Evolutionary conservation across 2,797 vertebrate species (phyloP), one percentile per base, ranked within the genome.

Genomic region (Enteromius fasciolatus): DNA sequence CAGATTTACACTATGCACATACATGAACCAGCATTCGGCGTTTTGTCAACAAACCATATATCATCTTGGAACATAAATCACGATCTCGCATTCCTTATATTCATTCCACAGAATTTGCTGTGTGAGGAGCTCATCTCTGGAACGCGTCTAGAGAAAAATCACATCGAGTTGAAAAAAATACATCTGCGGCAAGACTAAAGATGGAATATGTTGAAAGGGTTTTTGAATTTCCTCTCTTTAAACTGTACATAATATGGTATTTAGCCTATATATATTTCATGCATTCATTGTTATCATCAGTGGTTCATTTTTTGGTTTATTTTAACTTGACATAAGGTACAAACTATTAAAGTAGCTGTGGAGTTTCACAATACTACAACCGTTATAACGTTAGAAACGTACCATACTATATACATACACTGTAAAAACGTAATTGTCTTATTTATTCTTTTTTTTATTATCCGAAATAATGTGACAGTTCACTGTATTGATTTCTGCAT

Each of bases 1-100:
- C 31, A 72, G 76, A 73, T 89, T 83, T 87, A 83, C 84, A 78
- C 52, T 36, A 36, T 80, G 70, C 85, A 88, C 73, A 86, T 84
- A 84, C 78, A 70, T 76, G 88, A 90, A 91, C 91, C 90, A 88
- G 87, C 91, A 89, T 88, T 84, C 87, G 83, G 85, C 81, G 83
- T 69, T 85, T 83, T 90, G 90, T 93, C 90, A 93, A 92, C 92
- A 93, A 92, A 93, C 90, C 90, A 90, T 93, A 90, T 83, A 87
- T 90, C 88, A 85, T 44, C 12, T 73, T n/a, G 44, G 68, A 72
- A 39, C 84, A 84, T 86, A 44, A 72, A 84, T 85, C 85, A 87
- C 59, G 63, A 48, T 25, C 68, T 36, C 57, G 44, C 84, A 86
- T 87, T 88, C 83, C 81, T 85, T 57, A 69, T 77, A 50, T 67